These are phyloP conservation scores for Crotalus helleri DNA, from an alignment of 2,113 vertebrate species.

Conservation along the genomic window DNA sequence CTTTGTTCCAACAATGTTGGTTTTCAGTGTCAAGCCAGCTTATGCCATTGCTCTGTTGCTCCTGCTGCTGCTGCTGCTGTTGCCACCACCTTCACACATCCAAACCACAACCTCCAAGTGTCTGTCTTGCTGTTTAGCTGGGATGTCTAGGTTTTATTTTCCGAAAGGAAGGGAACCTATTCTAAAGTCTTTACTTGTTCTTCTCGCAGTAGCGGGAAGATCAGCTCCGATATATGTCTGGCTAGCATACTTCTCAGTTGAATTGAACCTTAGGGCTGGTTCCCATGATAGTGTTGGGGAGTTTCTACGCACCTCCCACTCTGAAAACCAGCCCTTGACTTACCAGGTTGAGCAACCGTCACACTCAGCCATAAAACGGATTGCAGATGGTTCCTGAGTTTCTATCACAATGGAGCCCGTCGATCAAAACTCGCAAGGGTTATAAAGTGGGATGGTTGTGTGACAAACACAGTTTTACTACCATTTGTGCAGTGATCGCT, in stretches of 20 bases:
- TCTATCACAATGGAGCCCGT: background rate
- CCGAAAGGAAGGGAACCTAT: background rate
- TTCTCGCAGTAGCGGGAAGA: background rate
- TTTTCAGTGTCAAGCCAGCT: background rate
- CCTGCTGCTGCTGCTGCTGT: background rate
- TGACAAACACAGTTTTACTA: background rate
- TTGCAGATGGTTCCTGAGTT: background rate
- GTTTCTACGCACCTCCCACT: background rate
- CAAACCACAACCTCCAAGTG: background rate
- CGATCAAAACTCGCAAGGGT: background rate
- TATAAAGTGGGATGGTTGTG: background rate
- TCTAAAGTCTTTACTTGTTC: background rate
- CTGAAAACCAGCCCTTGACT: background rate
- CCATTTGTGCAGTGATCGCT: background rate
- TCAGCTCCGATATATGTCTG: background rate
- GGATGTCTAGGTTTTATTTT: background rate
- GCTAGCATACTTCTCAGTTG: background rate
- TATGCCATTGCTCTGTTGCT: background rate
- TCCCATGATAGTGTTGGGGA: background rate
- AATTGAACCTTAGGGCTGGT: background rate
- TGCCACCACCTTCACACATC: background rate
- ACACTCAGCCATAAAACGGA: background rate
- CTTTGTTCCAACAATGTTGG: constrained; percentile 3
- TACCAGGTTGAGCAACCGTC: background rate
- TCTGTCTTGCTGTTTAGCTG: background rate